Conservation (phyloP, 1,140 invertebrate species). For the Battus philenor region DNA sequence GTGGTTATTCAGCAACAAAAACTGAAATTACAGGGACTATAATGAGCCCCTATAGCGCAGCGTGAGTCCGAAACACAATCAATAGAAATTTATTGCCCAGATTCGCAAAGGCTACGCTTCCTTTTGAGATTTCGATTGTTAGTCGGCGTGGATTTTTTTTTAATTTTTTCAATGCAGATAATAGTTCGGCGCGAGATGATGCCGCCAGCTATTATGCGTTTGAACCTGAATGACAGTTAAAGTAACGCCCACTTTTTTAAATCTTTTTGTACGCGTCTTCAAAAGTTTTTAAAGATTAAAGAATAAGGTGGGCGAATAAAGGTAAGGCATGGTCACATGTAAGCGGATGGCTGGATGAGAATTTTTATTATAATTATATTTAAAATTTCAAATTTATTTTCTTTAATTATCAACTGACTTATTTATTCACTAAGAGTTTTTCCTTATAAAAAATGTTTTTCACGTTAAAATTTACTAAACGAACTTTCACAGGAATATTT, state of each 20-base stretch:
- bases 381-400: too few relatives aligned
- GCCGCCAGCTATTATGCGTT: constrained; percentile 50
- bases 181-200: constrained; percentile 54
- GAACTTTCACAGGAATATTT: too few relatives aligned
- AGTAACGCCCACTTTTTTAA: constrained; percentile 73
- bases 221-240: constrained; percentile 61
- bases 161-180: constrained; percentile 38
- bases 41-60: constrained; percentile 71
- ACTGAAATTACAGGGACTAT: constrained; percentile 57
- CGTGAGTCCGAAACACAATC: constrained; percentile 72
- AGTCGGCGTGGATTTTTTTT: constrained; percentile 35
- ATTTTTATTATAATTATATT: too few relatives aligned
- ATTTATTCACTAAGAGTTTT: too few relatives aligned
- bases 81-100: constrained; percentile 71
- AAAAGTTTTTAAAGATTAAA: constrained; percentile 70
- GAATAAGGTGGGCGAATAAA: constrained; percentile 39
- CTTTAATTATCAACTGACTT: too few relatives aligned
- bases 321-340: constrained; percentile 15
- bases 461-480: too few relatives aligned
- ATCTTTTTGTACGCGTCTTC: constrained; percentile 50
- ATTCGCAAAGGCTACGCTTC: constrained; percentile 67
- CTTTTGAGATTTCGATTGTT: constrained; percentile 59
- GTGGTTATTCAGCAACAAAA: constrained; percentile 21
- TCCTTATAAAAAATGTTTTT: too few relatives aligned
- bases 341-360: constrained; percentile 6